phyloP scores from a whole-genome alignment of 2,888 invertebrate species.

The Dimorphilus gyrociliatus region DNA sequence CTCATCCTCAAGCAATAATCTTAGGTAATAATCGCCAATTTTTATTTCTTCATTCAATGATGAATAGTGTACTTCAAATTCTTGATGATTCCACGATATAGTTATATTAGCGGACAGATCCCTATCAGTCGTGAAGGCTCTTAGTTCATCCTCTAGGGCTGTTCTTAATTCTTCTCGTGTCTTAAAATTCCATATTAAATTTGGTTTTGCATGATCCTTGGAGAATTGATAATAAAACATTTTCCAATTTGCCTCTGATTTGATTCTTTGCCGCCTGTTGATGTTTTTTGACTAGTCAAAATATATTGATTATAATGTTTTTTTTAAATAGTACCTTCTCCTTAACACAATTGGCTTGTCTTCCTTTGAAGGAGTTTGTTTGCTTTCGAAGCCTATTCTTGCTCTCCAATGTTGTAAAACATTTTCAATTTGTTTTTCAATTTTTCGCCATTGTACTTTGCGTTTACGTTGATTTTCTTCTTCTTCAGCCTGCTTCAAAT shows the following conservation, averaged over 20 bases:
- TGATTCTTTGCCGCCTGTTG: slow-evolving; percentile 71
- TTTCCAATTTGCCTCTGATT: slow-evolving; percentile 70
- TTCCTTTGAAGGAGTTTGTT: slow-evolving; percentile 20
- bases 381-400: slow-evolving; percentile 35
- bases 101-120: slow-evolving; percentile 52
- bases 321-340: too few species aligned
- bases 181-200: slow-evolving; percentile 98
- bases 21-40: slow-evolving; percentile 92
- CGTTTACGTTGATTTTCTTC: slow-evolving; percentile 27
- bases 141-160: slow-evolving; percentile 76
- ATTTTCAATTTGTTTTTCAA: slow-evolving; percentile 39
- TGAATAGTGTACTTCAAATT: slow-evolving; percentile 77
- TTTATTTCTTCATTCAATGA: slow-evolving; percentile 89
- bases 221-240: slow-evolving; percentile 88
- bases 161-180: slow-evolving; percentile 85
- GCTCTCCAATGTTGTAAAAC: slow-evolving; percentile 41
- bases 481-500: slow-evolving; percentile 65
- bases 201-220: slow-evolving; percentile 80
- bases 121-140: slow-evolving; percentile 71
- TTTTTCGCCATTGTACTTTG: slow-evolving; percentile 27
- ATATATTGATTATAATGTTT: too few species aligned
- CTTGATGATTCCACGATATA: slow-evolving; percentile 93
- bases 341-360: slow-evolving; percentile 70
- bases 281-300: too few species aligned
- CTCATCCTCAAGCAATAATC: slow-evolving; percentile 78